Conservation (phyloP, 1,140 invertebrate species). For the Hydropsyche tenuis region DNA sequence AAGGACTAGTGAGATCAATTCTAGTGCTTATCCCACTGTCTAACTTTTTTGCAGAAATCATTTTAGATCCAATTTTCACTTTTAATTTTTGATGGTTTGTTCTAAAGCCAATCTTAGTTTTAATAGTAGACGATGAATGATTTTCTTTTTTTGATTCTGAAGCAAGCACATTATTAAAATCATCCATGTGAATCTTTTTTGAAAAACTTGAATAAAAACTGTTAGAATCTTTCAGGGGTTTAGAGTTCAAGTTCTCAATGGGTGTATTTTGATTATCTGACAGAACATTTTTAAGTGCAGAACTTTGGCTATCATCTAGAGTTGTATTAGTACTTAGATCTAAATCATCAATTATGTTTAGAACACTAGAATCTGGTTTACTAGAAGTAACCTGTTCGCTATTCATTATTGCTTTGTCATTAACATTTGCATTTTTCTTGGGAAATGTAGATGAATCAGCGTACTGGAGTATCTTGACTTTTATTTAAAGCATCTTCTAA, state of each 20-base stretch:
- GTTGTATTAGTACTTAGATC: conserved; percentile 39
- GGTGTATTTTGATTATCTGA: background rate
- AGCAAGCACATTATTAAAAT: too few species aligned
- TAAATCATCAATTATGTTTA: conserved; percentile 19
- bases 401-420: background rate
- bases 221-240: too few species aligned
- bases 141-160: background rate
- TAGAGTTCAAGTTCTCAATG: too few species aligned
- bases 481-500: conserved; percentile 38
- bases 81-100: background rate
- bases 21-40: too few species aligned
- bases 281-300: background rate
- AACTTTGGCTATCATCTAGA: conserved; percentile 17
- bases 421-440: background rate
- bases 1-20: too few species aligned
- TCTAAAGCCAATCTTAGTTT: background rate
- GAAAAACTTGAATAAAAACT: too few species aligned
- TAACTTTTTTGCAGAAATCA: conserved; percentile 1
- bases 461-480: background rate
- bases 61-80: background rate
- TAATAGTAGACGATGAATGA: background rate
- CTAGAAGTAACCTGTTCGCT: background rate
- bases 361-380: background rate
- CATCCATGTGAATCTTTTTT: too few species aligned
- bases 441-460: too few species aligned